Evolutionary conservation across 2,888 invertebrate species (phyloP), one percentile per base, ranked within the genome.

Genomic region (Polyommatus iphigenia): DNA sequence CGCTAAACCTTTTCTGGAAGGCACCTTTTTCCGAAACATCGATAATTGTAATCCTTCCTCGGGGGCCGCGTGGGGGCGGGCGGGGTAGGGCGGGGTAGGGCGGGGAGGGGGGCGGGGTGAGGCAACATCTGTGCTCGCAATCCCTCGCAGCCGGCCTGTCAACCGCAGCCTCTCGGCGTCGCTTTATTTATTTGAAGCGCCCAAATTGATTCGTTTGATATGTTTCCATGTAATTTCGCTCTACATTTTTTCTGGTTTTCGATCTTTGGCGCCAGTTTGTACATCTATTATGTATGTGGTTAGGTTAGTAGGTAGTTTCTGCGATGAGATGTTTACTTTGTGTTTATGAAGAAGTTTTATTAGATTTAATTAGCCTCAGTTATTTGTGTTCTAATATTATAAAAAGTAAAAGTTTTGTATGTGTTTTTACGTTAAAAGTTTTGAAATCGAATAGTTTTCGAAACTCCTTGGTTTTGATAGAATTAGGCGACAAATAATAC

Each of bases 191-290:
- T 81, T 80, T 81, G 81, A 79, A 81, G 81, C 79, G 76, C 78
- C 81, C 83, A 89, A 91, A 91, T 91, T 91, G 91, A 91, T 91
- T 90, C 87, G 90, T 89, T 86, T 90, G 88, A 89, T 88, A 86
- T 87, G 87, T 84, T 83, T 80, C 79, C 67, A 80, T 78, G 81
- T 81, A 82, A 81, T 83, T 81, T 81, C 79, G 81, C 79, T 82
- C 79, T 46, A 57, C 77, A 72, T 67, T 79, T 76, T 79, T 79
- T 79, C 78, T 80, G 78, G 79, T 78, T 80, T 78, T 71, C 78
- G 77, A 80, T 80, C 78, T 79, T 79, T 78, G 57, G 78, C 75
- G 77, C 76, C 73, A 7, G n/a, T 59, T 18, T 29, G 13, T 5
- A 59, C 10, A 3, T 20, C n/a, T 57, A 57, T 10, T 20, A 59